Percentiles rank a stretch among this genome's conserved stretches.
phyloP scores from a whole-genome alignment of 2,888 invertebrate genomes.

The Calameuta idolon region DNA sequence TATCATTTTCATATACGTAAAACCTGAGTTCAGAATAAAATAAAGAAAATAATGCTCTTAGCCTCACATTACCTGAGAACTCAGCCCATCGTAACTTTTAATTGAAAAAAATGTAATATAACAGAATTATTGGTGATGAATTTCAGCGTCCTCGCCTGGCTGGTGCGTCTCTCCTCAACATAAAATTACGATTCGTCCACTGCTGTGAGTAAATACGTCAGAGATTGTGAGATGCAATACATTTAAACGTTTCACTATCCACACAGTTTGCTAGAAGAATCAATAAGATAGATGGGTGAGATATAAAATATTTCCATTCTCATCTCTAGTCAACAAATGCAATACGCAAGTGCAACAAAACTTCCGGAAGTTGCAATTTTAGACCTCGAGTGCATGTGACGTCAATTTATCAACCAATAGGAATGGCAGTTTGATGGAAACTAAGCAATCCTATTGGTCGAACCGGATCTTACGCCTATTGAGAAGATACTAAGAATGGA shows the following conservation, averaged over 20 bases:
- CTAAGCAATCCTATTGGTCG: background rate
- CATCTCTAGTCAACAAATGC: background rate
- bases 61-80: background rate
- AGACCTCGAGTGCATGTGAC: background rate
- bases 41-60: background rate
- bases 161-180: background rate
- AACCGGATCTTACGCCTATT: background rate
- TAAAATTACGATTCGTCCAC: background rate
- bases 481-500: background rate
- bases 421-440: background rate
- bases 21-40: background rate
- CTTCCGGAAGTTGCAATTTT: background rate
- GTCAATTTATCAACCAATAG: background rate
- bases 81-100: constrained; percentile 3
- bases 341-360: background rate
- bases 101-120: background rate
- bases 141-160: background rate
- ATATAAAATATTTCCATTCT: background rate
- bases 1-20: background rate
- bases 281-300: background rate
- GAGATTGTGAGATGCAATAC: background rate
- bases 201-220: background rate
- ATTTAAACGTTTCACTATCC: background rate
- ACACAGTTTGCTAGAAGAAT: background rate
- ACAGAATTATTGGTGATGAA: background rate